A percentile compares a stretch with the other conserved stretches of the same genome.
These are phyloP conservation scores for Drosophila mimetica DNA, from an alignment of 2,888 invertebrate species.

Conservation along the genomic window DNA sequence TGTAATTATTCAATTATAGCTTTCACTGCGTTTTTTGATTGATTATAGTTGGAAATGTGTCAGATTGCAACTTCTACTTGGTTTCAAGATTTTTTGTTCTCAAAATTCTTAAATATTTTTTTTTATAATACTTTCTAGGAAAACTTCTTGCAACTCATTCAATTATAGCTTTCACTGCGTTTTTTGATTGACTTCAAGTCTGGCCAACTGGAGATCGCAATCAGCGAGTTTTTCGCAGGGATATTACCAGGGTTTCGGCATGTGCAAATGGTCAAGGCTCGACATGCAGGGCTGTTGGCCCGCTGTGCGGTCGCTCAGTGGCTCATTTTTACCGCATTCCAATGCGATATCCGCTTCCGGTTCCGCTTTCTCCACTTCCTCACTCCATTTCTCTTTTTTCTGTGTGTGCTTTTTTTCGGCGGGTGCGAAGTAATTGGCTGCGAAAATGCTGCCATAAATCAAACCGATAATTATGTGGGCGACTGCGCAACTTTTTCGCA, in stretches of 20 bases:
- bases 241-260: not conserved
- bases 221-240: not conserved
- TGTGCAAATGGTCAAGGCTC: not conserved
- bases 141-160: not conserved
- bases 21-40: no score
- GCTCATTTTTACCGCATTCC: constrained; percentile 15
- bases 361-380: constrained; percentile 12
- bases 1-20: no score
- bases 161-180: not conserved
- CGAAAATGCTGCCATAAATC: constrained; percentile 78
- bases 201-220: not conserved
- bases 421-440: constrained; percentile 74
- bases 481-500: constrained; percentile 61
- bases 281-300: not conserved
- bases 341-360: constrained; percentile 61
- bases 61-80: no score
- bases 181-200: constrained; percentile 4
- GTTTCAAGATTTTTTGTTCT: no score
- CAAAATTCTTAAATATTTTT: no score
- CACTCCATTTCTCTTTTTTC: constrained; percentile 12
- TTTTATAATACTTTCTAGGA: not conserved
- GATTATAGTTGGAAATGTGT: no score
- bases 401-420: constrained; percentile 5
- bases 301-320: constrained; percentile 1
- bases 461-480: constrained; percentile 81